Evolutionary conservation across 1,140 invertebrate genomes (phyloP).

Genomic region (Diachasmimorpha longicaudata): DNA sequence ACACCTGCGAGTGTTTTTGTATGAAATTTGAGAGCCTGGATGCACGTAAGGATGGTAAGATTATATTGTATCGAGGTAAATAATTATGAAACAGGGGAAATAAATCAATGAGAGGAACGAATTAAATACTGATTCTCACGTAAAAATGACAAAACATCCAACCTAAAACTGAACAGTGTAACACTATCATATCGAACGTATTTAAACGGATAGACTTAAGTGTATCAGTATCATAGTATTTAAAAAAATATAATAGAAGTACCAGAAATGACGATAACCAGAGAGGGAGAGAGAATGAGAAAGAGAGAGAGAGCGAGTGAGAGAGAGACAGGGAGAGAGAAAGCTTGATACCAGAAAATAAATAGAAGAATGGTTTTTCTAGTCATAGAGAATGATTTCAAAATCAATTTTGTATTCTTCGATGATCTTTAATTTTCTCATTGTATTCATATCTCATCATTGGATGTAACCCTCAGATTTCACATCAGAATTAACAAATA

Average conservation of each 20-base stretch:
- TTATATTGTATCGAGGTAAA: neutral
- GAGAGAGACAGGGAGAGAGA: neutral
- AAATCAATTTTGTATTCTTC: neutral
- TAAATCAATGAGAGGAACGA: neutral
- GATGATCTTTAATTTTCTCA: neutral
- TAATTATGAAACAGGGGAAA: neutral
- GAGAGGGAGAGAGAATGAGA: neutral
- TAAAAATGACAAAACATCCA: neutral
- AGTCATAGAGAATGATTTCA: conserved; percentile 25
- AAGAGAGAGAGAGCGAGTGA: too few relatives aligned
- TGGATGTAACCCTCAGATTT: neutral
- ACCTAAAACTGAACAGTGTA: conserved; percentile 5
- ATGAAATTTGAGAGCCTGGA: neutral
- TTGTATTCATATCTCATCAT: neutral
- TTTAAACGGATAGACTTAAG: conserved; percentile 30
- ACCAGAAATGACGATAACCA: neutral
- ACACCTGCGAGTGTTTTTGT: neutral
- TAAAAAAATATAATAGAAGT: conserved; percentile 4
- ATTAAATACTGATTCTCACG: neutral
- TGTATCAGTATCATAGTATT: conserved; percentile 32
- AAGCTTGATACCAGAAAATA: neutral
- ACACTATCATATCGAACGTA: conserved; percentile 35
- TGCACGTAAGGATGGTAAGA: neutral
- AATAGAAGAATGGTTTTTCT: conserved; percentile 21
- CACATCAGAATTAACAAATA: neutral